Evolutionary conservation across 1,140 invertebrate genomes (phyloP).

Genomic region (Panulirus ornatus): DNA sequence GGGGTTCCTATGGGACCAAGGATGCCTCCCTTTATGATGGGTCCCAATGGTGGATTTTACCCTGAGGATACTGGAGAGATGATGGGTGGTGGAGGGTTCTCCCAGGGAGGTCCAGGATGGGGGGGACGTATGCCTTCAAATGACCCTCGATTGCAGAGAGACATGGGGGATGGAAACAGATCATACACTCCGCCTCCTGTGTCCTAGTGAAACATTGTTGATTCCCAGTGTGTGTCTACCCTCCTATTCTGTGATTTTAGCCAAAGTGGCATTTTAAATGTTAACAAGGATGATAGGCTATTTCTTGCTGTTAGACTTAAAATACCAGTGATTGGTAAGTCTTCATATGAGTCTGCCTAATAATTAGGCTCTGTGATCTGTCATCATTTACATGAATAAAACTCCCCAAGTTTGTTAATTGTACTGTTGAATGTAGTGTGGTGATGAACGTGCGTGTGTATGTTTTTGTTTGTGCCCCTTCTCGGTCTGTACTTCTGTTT

Average conservation of each 20-base stretch:
- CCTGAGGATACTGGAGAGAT: slow-evolving; percentile 59
- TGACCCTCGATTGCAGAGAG: slow-evolving; percentile 56
- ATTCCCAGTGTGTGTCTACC: background rate
- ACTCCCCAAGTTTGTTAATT: background rate
- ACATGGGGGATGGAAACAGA: slow-evolving; percentile 62
- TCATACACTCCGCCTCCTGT: slow-evolving; percentile 65
- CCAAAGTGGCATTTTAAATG: background rate
- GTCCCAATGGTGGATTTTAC: slow-evolving; percentile 52
- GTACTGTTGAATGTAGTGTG: background rate
- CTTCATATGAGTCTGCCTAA: background rate
- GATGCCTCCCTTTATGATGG: slow-evolving; percentile 53
- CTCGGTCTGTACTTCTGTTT: slow-evolving; percentile 2
- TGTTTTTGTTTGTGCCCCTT: background rate
- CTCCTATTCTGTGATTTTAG: background rate
- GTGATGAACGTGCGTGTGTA: background rate
- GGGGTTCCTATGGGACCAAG: slow-evolving; percentile 32
- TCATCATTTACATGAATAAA: background rate
- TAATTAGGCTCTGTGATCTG: background rate
- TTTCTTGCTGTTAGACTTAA: background rate
- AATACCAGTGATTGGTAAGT: background rate
- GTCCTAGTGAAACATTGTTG: slow-evolving; percentile 15
- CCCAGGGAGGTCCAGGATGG: slow-evolving; percentile 39
- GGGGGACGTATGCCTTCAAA: slow-evolving; percentile 53
- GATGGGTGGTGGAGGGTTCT: slow-evolving; percentile 34
- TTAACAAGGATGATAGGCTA: no score